Percentiles rank a stretch among this genome's conserved stretches.
phyloP scores from a whole-genome alignment of 2,888 invertebrate genomes.

The Acanthosepion lycidas region DNA sequence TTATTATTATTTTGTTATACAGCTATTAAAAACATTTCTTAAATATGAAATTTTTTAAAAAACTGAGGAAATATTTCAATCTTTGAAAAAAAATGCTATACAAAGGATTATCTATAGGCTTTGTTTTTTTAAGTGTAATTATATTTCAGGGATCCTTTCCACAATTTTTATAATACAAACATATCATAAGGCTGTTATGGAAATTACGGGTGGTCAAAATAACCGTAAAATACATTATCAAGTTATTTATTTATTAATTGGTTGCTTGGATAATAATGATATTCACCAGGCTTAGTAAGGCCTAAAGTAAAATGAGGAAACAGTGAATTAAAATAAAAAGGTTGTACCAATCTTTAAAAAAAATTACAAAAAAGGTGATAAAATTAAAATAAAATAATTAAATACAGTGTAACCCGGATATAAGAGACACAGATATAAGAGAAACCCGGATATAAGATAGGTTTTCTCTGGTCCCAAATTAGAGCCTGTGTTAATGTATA shows the following conservation, averaged over 20 bases:
- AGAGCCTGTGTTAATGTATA: too few relatives aligned
- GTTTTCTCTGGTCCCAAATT: too few relatives aligned
- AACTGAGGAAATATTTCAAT: neutral
- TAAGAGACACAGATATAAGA: too few relatives aligned
- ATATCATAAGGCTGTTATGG: rapidly evolving
- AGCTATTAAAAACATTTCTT: neutral
- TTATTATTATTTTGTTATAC: neutral
- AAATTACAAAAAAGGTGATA: too few relatives aligned
- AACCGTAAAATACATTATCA: neutral
- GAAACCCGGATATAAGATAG: too few relatives aligned
- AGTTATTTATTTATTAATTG: neutral
- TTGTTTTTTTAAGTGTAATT: neutral
- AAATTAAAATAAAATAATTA: too few relatives aligned
- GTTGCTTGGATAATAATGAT: neutral
- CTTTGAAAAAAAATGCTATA: neutral
- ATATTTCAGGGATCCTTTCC: neutral
- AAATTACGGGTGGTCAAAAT: neutral
- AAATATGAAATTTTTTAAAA: neutral
- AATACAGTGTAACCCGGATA: too few relatives aligned
- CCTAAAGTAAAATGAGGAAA: too few relatives aligned
- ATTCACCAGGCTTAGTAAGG: too few relatives aligned
- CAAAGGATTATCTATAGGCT: neutral
- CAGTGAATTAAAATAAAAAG: too few relatives aligned
- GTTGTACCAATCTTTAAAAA: too few relatives aligned
- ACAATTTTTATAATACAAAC: neutral